These are phyloP conservation scores for Ectropis grisescens DNA, from an alignment of 1,140 invertebrate species.

Conservation along the genomic window DNA sequence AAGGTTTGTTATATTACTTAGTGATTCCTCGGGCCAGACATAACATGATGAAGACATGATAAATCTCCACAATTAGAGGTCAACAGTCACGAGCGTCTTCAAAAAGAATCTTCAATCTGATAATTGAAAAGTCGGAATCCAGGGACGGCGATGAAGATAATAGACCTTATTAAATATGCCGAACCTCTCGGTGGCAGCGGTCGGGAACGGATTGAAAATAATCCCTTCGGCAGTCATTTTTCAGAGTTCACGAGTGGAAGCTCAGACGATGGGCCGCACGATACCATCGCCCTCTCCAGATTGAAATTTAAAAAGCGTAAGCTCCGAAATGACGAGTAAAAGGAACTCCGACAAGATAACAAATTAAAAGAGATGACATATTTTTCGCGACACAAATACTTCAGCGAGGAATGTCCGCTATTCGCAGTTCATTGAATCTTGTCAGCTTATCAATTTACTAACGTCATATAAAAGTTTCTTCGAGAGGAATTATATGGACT, in stretches of 20 bases:
- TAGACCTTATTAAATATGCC: slow-evolving; percentile 50
- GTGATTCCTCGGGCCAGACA: too few relatives aligned
- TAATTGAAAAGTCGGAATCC: slow-evolving; percentile 47
- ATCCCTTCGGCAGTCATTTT: slow-evolving; percentile 43
- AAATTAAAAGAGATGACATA: slow-evolving; percentile 15
- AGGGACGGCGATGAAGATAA: slow-evolving; percentile 37
- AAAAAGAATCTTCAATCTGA: slow-evolving; percentile 19
- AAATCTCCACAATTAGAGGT: too few relatives aligned
- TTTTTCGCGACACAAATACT: too few relatives aligned
- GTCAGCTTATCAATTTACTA: too few relatives aligned
- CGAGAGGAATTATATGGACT: too few relatives aligned
- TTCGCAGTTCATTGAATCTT: too few relatives aligned
- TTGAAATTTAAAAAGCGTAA: slow-evolving; percentile 40
- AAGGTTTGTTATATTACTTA: too few relatives aligned
- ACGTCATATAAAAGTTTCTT: too few relatives aligned
- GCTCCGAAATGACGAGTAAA: slow-evolving; percentile 20
- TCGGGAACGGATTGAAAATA: slow-evolving; percentile 39
- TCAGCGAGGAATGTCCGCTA: too few relatives aligned
- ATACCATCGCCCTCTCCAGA: slow-evolving; percentile 35
- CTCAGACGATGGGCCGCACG: slow-evolving; percentile 12
- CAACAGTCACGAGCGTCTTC: too few relatives aligned
- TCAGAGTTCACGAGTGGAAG: slow-evolving; percentile 27
- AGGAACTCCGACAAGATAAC: slow-evolving; percentile 10
- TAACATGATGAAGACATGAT: too few relatives aligned
- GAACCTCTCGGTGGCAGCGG: slow-evolving; percentile 26